Base-by-base conservation (phyloP, 2,888 invertebrate genomes). In the Andrena hattorfiana region DNA sequence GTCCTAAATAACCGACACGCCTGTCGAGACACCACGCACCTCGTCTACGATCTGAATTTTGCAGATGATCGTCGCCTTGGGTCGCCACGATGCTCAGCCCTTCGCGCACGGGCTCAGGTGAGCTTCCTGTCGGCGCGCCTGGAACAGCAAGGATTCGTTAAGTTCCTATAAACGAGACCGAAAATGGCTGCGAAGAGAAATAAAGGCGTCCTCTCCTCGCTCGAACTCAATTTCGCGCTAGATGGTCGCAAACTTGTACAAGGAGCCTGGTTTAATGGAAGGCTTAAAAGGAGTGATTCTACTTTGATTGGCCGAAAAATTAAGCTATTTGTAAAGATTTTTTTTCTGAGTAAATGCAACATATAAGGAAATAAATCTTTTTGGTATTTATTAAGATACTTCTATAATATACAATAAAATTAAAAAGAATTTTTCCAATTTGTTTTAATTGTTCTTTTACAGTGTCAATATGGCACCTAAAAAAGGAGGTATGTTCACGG, bases 1-100 rank as follows among this genome's bases (percentile, higher is more conserved):
- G 72, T 70, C 60, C 74, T 70, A 74, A 81, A 74, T 80, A 81
- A 74, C 69, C 51, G 59, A 54, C 66, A 51, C 64, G 48, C 48
- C 73, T 42, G 8, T 7, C 6, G 35, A 0, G 10, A n/a, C 69
- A 26, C n/a, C 35, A 56, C 56, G 35, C 23, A 35, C 42, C 4
- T n/a, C 20, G 56, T 56, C 26, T 8, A 3, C 54, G 23, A 56
- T 56, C 56, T 69, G 51, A 75, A 68, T 75, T 69, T 62, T 26
- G 7, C n/a, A n/a, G 13, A 51, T 48, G 26, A 60, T n/a, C 48
- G 4, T 23, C 28, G 42, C 56, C 56, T 23, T 13, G 2, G 2
- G 20, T 5, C 26, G 10, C 10, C 23, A 10, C 35, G 63, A 42
- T 63, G 23, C 6, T 8, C 16, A n/a, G n/a, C 6, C 20, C 13